Evolutionary conservation across 2,797 vertebrate genomes (phyloP), one percentile per base, ranked within the genome.

Genomic region (Hapalemur alaotrensis): DNA sequence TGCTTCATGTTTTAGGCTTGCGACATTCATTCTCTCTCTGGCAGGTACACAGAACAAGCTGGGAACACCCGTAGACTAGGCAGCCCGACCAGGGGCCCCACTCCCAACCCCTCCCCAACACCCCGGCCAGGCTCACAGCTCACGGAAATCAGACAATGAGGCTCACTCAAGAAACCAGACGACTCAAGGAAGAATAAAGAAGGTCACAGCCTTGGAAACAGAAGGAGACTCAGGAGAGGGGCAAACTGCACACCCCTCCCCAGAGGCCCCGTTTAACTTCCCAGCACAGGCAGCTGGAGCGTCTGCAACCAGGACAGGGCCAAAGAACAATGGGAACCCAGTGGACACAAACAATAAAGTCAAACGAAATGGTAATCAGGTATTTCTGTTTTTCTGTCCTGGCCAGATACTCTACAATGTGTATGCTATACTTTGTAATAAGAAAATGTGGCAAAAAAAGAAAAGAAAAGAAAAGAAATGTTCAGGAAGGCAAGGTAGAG

Each of bases 41-140:
- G 32, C 18, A 52, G 25, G 15, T 59, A 4, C 0, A 0, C 8
- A 0, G 11, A 48, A 46, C 14, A 5, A 65, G 30, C 35, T 0
- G 1, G 28, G 48, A 43, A 25, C 7, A 5, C 4, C 30, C 8
- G 1, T 1, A n/a, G 1, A 13, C 25, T 12, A 57, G 43, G 41
- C 41, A 4, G 7, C 50, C 59, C 17, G 1, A 14, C 18, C 43
- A 6, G 13, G 0, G 32, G 20, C 28, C 35, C 79, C 35, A 17
- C 57, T 14, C 52, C n/a, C 18, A 7, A 2, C 5, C n/a, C n/a
- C 14, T 18, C 23, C 28, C 8, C 17, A 59, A 7, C 20, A 22
- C 23, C 23, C 30, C 48, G 13, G 3, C 28, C 22, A 8, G 35
- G 13, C 35, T 65, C 70, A 25, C 6, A 1, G 17, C 32, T 28